phyloP scores from a whole-genome alignment of 1,140 invertebrate species.

The Brachionus koreanus region DNA sequence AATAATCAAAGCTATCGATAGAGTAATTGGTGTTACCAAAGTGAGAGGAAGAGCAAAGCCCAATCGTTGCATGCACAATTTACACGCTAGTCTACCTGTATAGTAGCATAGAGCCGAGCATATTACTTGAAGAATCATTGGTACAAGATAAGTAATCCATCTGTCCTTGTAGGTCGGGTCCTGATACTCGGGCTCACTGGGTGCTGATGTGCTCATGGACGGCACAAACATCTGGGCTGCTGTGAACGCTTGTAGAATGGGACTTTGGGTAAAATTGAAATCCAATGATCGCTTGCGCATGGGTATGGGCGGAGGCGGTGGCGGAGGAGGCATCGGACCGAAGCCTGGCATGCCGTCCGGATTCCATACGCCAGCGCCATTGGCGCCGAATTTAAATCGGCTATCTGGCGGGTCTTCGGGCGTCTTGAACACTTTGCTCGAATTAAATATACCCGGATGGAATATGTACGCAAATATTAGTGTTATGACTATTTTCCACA shows the following conservation, averaged over 20 bases:
- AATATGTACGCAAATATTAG: slow-evolving; percentile 49
- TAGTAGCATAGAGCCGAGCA: slow-evolving; percentile 50
- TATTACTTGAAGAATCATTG: slow-evolving; percentile 41
- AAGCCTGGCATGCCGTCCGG: background rate
- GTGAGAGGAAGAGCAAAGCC: slow-evolving; percentile 78
- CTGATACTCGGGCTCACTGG: background rate
- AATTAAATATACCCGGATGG: slow-evolving; percentile 35
- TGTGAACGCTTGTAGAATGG: background rate
- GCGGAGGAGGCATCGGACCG: slow-evolving; percentile 8
- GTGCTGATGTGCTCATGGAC: background rate
- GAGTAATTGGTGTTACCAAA: slow-evolving; percentile 79
- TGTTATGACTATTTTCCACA: slow-evolving; percentile 51
- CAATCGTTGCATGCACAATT: slow-evolving; percentile 54
- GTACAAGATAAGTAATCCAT: slow-evolving; percentile 33
- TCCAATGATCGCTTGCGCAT: background rate
- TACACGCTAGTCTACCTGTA: slow-evolving; percentile 52
- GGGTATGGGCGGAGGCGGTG: background rate
- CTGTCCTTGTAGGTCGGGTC: background rate
- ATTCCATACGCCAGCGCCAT: background rate
- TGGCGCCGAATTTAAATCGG: background rate
- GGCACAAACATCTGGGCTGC: slow-evolving; percentile 12
- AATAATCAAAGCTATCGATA: slow-evolving; percentile 69
- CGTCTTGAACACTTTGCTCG: slow-evolving; percentile 1
- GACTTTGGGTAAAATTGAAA: background rate
- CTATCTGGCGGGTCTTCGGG: background rate